Evolutionary conservation across 2,113 vertebrate species (phyloP).

Genomic region (Mesitornis unicolor): DNA sequence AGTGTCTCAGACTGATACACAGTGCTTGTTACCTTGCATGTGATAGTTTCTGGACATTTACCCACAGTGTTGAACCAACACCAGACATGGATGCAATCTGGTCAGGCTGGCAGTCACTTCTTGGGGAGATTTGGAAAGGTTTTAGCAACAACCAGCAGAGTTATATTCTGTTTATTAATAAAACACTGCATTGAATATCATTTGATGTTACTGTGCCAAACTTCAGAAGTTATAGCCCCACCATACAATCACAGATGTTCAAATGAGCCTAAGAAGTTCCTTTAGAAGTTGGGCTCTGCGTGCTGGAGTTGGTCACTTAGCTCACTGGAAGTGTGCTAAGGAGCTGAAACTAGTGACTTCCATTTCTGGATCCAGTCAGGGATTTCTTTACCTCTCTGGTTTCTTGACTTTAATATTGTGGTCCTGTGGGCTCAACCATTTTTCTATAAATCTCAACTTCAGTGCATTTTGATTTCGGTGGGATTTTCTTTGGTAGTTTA

Average conservation of each 20-base stretch:
- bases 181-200: background rate
- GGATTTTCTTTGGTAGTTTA: conserved; percentile 62
- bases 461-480: conserved; percentile 25
- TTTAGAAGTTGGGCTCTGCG: background rate
- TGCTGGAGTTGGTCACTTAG: background rate
- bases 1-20: background rate
- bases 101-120: background rate
- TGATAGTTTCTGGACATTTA: background rate
- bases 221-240: background rate
- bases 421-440: conserved; percentile 41
- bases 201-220: background rate
- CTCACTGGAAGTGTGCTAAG: conserved; percentile 21
- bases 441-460: conserved; percentile 63
- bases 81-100: background rate
- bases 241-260: background rate
- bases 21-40: background rate
- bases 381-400: conserved; percentile 66
- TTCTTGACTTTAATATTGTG: conserved; percentile 54
- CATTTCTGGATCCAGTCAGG: conserved; percentile 41
- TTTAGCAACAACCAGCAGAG: background rate
- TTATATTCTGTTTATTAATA: background rate
- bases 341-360: conserved; percentile 55
- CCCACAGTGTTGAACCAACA: background rate
- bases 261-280: background rate
- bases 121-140: background rate